Evolutionary conservation across 2,113 vertebrate genomes (phyloP), one percentile per base, ranked within the genome.

Genomic region (Furnarius figulus): DNA sequence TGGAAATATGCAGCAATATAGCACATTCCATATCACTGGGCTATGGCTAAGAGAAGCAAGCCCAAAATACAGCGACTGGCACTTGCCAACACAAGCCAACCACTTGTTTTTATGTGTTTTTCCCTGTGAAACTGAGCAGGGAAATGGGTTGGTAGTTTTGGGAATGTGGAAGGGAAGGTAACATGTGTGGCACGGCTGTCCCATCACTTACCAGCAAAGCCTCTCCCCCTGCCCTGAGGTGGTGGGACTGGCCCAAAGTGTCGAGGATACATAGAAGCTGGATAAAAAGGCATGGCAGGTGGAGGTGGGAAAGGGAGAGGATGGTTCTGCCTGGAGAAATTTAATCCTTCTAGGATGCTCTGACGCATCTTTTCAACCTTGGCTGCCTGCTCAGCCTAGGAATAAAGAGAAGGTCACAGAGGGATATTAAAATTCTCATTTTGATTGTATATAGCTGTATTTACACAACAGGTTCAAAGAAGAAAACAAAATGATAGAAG

Each of bases 311-410:
- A 99, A 49, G 98, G 98, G 66, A 99, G 97, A 44, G 98, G 98
- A 96, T 99, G 98, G 94, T 98, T 99, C 73, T 98, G 99, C 96
- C 99, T 98, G 92, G 98, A 97, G 97, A 99, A 98, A 98, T 98
- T 99, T 96, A 99, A 98, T 90, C 99, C 99, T 98, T 99, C 99
- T 95, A 99, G 98, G 96, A 99, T 99, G 95, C 99, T 99, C 96
- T 99, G 99, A 73, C 99, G 98, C 99, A 99, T 99, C 97, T 99
- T 99, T 97, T 99, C 99, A 95, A 99, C 99, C 97, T 99, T 99
- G 95, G 98, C 98, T 91, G 98, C 99, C 98, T 98, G 98, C 97
- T 99, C 99, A 88, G 98, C 97, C 99, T 99, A 86, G 6, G 96
- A 98, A 89, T 61, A 94, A 96, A 91, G 58, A 93, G 80, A 97